Evolutionary conservation across 2,797 vertebrate genomes (phyloP), one percentile per base, ranked within the genome.

Genomic region (Coracias cyanogaster): DNA sequence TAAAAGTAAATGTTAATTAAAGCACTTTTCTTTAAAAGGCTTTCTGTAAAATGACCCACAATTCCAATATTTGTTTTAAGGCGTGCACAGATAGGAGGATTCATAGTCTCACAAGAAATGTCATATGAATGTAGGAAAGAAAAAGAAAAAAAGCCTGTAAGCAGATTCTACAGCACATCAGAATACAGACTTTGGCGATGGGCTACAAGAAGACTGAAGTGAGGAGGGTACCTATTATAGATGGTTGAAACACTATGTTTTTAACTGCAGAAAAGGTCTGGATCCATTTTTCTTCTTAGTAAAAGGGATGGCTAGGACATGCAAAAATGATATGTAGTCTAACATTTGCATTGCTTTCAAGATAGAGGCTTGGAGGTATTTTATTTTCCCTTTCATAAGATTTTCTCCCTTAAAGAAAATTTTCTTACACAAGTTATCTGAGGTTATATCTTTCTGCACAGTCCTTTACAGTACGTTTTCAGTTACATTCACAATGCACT

Each of bases 1-100:
- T 91, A 94, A 65, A 89, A 86, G 60, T 92, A 92, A 93, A 92
- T 94, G 88, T 87, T 94, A 95, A 95, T 90, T 90, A 92, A 92
- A 94, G 69, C 78, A 74, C 71, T 94, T 89, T 95, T 67, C 88
- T 94, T 90, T 2, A 0, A 93, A 86, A 94, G 83, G 74, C 21
- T 60, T 95, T 35, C 85, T 92, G 86, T 37, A 49, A 90, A 89
- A 79, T 86, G 35, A 86, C 71, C 60, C 87, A 19, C 64, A 86
- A 52, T 64, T 89, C 81, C 93, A 92, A 60, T 90, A 93, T 93
- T 95, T 96, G 86, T 65, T 87, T 94, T 90, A 90, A 19, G 74
- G 62, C 2, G 1, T 1, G 3, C 21, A 60, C 26, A 49, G 83
- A 85, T 31, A 88, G 71, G 37, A 93, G 33, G 82, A 78, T 60